These are phyloP conservation scores for Ectemnius cavifrons DNA, from an alignment of 2,888 invertebrate species.

Conservation along the genomic window DNA sequence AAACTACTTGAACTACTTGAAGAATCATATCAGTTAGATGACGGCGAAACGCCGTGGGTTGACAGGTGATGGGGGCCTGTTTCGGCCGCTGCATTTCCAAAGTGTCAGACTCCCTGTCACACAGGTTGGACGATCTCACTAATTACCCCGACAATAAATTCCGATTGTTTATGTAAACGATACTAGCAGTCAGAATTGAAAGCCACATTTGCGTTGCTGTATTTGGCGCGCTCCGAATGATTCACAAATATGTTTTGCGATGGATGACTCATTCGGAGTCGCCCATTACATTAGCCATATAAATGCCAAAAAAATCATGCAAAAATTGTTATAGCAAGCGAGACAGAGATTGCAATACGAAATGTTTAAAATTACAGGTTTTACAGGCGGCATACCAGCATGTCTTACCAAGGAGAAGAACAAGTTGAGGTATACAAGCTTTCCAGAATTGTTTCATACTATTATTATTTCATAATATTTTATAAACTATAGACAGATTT, in stretches of 20 bases:
- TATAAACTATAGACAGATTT: background rate
- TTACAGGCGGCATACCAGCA: conserved; percentile 68
- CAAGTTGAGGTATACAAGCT: conserved; percentile 66
- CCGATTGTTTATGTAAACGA: too few relatives aligned
- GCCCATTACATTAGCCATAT: too few relatives aligned
- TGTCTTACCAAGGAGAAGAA: conserved; percentile 69
- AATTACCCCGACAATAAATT: too few relatives aligned
- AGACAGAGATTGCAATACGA: conserved; percentile 22
- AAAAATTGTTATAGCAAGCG: background rate
- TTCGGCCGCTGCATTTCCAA: conserved; percentile 78
- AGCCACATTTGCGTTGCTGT: too few relatives aligned
- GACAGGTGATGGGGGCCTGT: conserved; percentile 79
- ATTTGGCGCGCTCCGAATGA: too few relatives aligned
- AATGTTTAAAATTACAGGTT: conserved; percentile 53
- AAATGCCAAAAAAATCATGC: background rate
- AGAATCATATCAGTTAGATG: conserved; percentile 65
- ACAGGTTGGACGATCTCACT: conserved; percentile 65
- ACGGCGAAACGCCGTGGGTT: conserved; percentile 64
- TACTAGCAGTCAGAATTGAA: too few relatives aligned
- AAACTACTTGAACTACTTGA: conserved; percentile 46
- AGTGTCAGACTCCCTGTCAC: conserved; percentile 67
- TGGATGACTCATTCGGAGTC: too few relatives aligned
- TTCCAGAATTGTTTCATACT: background rate
- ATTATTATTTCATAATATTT: background rate
- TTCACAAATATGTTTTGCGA: too few relatives aligned